Conservation (phyloP, 2,797 vertebrate genomes). For the Phrynocephalus guinanensis region DNA sequence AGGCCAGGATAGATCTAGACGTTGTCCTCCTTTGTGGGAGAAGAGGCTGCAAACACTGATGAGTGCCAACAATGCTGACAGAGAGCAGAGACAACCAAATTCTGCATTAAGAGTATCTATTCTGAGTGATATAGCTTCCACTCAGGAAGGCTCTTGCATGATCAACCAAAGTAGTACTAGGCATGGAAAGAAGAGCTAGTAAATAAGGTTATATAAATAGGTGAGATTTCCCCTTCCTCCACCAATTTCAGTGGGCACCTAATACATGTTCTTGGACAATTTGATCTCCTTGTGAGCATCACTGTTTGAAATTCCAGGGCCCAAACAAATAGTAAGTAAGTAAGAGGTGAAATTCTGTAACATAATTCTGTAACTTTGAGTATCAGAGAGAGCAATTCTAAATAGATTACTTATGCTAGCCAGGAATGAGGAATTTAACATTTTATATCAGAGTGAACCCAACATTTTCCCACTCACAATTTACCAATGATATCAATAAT, state of each 20-base stretch:
- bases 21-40: too few relatives aligned
- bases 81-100: neutral
- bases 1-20: neutral
- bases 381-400: neutral
- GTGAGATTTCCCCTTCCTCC: too few relatives aligned
- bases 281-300: too few relatives aligned
- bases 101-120: neutral
- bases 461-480: neutral
- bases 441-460: neutral
- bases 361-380: neutral
- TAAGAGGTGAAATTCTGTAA: too few relatives aligned
- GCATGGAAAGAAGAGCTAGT: neutral
- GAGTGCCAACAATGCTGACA: neutral
- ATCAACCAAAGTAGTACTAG: neutral
- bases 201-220: neutral
- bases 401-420: neutral
- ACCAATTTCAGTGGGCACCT: neutral
- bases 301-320: neutral
- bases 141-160: neutral
- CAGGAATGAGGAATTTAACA: neutral
- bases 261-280: neutral
- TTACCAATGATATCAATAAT: neutral
- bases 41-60: neutral
- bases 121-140: neutral
- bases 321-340: neutral